Base-by-base conservation (phyloP, 2,888 invertebrate genomes). In the Saturnia pavonia region DNA sequence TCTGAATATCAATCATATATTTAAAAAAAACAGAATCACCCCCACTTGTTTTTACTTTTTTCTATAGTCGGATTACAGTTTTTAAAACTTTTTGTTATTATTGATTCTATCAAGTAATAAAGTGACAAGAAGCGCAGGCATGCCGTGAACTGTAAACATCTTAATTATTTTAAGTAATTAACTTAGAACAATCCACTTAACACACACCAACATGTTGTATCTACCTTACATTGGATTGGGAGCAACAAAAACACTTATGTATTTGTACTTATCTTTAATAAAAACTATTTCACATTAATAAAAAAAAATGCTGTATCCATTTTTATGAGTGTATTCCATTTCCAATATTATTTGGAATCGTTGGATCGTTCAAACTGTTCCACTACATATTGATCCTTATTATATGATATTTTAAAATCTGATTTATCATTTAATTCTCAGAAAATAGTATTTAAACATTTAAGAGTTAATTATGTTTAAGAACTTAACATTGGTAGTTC, bases 121-220 rank as follows among this genome's bases (percentile, higher is more conserved):
- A 65, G 72, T 69, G 70, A 42, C 63, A 68, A 69, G 71, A 70
- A 71, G 73, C 72, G 48, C 70, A 72, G 75, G 78, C 74, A 77
- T 72, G 74, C 71, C 77, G 70, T 74, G 69, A 74, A 75, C 74
- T 75, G 77, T 79, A 77, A 73, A 74, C 74, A 77, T 76, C 76
- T 79, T 78, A 79, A 84, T 82, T 80, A 80, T 74, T 74, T 76
- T 76, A 78, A 80, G 78, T 82, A 80, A 82, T 82, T 80, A 79
- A 75, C 71, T 66, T 70, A 66, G 43, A 73, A 76, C 75, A 72
- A 74, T 73, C 43, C 75, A 71, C 69, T 74, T 74, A 71, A 73
- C 76, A 76, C 66, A 73, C 48, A 73, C 51, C 9, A 22, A 45
- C 51, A 69, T 65, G 43, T 43, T 16, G 9, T 42, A 19, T 40